Conservation (phyloP, 2,888 invertebrate species). For the Calameuta pallipes region DNA sequence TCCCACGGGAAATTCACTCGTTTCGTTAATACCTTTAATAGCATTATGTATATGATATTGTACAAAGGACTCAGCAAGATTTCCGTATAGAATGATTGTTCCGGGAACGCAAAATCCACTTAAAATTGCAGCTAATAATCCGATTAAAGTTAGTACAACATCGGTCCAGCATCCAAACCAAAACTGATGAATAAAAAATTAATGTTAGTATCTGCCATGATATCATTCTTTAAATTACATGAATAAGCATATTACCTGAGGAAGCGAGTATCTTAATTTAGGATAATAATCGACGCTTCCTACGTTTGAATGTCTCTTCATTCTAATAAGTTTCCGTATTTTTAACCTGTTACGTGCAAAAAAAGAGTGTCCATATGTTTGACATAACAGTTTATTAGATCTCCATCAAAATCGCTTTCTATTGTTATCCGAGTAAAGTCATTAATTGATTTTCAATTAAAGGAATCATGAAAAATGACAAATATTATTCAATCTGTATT, state of each 20-base stretch:
- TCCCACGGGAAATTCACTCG: slow-evolving; percentile 21
- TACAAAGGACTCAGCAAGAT: slow-evolving; percentile 23
- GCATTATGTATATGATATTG: slow-evolving; percentile 21
- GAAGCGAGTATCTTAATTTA: not conserved
- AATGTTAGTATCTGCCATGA: not conserved
- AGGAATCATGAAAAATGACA: not conserved
- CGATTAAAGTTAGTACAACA: slow-evolving; percentile 18
- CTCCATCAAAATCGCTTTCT: not conserved
- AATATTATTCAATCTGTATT: not conserved
- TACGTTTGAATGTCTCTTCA: not conserved
- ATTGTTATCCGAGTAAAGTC: not conserved
- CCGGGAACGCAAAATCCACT: slow-evolving; percentile 25
- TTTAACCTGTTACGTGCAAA: not conserved
- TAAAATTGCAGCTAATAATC: slow-evolving; percentile 17
- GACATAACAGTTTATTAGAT: not conserved
- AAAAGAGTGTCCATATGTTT: not conserved
- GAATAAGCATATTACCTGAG: not conserved
- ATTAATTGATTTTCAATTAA: not conserved
- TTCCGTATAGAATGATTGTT: slow-evolving; percentile 23
- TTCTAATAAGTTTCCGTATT: not conserved
- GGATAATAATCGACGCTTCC: not conserved
- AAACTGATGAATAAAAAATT: slow-evolving; percentile 11
- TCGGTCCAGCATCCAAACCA: slow-evolving; percentile 23
- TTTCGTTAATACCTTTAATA: slow-evolving; percentile 9
- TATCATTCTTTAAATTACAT: not conserved